Conservation (phyloP, 35 echinoderm and acorn worm genomes). For the Stichopus chloronotus region DNA sequence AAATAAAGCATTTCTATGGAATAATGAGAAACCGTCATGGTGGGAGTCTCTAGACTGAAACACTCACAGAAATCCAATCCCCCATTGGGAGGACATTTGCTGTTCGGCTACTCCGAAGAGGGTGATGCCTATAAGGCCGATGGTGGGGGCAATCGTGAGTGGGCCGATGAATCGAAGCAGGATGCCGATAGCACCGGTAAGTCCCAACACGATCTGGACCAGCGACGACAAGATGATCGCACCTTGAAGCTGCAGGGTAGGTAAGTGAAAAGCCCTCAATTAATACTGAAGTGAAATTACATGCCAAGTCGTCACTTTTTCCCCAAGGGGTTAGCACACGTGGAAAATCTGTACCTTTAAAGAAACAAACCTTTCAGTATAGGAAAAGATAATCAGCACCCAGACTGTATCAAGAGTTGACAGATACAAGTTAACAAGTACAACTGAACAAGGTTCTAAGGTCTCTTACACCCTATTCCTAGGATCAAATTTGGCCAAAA, state of each 20-base stretch:
- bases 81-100: conserved; percentile 32
- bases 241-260: not conserved
- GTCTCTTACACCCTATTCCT: too few relatives aligned
- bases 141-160: conserved; percentile 58
- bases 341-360: too few relatives aligned
- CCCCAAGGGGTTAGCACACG: not conserved
- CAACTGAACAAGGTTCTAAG: too few relatives aligned
- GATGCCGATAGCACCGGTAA: conserved; percentile 49
- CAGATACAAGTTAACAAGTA: too few relatives aligned
- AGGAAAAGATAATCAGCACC: too few relatives aligned
- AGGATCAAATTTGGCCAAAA: too few relatives aligned
- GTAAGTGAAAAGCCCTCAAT: not conserved
- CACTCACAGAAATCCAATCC: conserved; percentile 56
- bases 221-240: conserved; percentile 20
- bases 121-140: conserved; percentile 52
- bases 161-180: conserved; percentile 55
- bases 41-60: too few relatives aligned
- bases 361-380: too few relatives aligned
- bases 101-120: conserved; percentile 52
- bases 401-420: too few relatives aligned
- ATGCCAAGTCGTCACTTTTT: not conserved
- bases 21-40: not conserved
- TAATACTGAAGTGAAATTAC: too few relatives aligned
- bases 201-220: conserved; percentile 42
- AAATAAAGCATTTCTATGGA: not conserved